Conservation (phyloP, 2,888 invertebrate species). For the Epinotia ramella region DNA sequence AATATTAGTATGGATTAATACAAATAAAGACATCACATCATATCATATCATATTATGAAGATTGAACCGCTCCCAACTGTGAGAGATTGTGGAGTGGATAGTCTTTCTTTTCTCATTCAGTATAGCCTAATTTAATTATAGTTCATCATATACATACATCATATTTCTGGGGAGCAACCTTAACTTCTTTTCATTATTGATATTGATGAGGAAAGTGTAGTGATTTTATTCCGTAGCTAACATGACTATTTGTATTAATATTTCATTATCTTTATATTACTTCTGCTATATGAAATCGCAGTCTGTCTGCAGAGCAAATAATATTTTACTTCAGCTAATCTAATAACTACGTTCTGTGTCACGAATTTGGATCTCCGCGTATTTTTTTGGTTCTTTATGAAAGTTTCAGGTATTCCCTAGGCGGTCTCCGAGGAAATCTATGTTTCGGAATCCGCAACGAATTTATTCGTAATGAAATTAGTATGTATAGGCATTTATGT, state of each 20-base stretch:
- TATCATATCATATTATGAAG: no score
- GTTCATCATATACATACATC: no score
- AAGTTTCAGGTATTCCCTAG: slow-evolving; percentile 42
- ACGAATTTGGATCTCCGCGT: slow-evolving; percentile 31
- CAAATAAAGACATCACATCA: no score
- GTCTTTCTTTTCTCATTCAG: no score
- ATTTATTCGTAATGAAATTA: slow-evolving; percentile 43
- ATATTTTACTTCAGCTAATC: slow-evolving; percentile 39
- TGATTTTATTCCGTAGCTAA: background rate
- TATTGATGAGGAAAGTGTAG: background rate
- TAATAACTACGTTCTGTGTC: slow-evolving; percentile 40
- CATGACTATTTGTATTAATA: background rate
- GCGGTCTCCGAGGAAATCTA: slow-evolving; percentile 43
- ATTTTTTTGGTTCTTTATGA: slow-evolving; percentile 40
- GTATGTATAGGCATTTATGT: slow-evolving; percentile 38
- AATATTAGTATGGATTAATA: no score
- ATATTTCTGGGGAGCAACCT: background rate
- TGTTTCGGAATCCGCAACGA: slow-evolving; percentile 43
- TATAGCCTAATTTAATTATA: no score
- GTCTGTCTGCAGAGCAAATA: slow-evolving; percentile 29
- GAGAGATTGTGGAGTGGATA: no score
- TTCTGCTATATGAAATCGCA: background rate
- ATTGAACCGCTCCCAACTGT: background rate
- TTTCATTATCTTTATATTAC: background rate
- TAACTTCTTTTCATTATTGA: background rate